Conservation (phyloP, 2,888 invertebrate species). For the Eristalis tenax region DNA sequence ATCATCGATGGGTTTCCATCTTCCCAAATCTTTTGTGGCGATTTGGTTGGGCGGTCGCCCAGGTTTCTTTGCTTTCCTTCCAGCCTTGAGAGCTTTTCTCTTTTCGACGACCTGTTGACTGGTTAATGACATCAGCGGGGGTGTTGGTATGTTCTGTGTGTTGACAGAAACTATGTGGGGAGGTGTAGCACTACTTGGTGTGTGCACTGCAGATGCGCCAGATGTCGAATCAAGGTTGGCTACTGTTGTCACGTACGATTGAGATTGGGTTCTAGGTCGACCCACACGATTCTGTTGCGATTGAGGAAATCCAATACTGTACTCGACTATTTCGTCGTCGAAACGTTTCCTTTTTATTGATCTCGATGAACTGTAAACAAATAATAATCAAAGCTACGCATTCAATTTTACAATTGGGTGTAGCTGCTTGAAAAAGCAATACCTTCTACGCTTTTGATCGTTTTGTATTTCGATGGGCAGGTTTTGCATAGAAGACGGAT, state of each 20-base stretch:
- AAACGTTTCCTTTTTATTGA: conserved; percentile 97
- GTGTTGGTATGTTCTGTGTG: conserved; percentile 61
- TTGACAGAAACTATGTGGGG: conserved; percentile 55
- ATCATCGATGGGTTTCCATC: conserved; percentile 99
- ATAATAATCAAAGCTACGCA: not conserved
- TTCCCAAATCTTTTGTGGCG: conserved; percentile 91
- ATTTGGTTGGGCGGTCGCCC: conserved; percentile 80
- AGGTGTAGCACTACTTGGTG: conserved; percentile 46
- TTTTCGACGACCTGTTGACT: conserved; percentile 62
- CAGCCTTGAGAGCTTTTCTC: conserved; percentile 64
- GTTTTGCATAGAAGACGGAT: conserved; percentile 73
- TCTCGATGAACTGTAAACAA: conserved; percentile 88
- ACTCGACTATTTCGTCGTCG: conserved; percentile 98
- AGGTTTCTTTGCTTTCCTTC: conserved; percentile 74
- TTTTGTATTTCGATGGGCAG: conserved; percentile 78
- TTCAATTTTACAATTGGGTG: not conserved
- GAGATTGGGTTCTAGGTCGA: conserved; percentile 82
- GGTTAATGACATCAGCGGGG: conserved; percentile 52
- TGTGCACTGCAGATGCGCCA: conserved; percentile 19
- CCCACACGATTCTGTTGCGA: conserved; percentile 76
- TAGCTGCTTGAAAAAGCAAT: not conserved
- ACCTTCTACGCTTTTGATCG: conserved; percentile 80
- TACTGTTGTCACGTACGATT: conserved; percentile 78
- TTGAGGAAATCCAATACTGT: conserved; percentile 88
- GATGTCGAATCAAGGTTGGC: conserved; percentile 33